phyloP scores from a whole-genome alignment of 2,797 vertebrate species.

The Tauraco hartlaubi region DNA sequence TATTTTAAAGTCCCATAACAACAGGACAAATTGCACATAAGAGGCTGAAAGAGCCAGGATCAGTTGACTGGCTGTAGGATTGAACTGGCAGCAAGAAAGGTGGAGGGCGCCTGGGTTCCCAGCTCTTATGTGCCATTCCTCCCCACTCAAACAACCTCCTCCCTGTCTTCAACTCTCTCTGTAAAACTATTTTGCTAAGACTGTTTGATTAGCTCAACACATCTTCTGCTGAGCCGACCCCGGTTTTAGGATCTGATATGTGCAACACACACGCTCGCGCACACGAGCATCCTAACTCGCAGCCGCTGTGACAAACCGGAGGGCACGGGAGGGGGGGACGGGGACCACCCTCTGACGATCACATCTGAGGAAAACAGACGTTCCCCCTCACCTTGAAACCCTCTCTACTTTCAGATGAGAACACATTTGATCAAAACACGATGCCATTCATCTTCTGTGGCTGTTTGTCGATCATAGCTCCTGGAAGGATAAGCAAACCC shows the following conservation, averaged over 20 bases:
- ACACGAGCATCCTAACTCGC: not conserved
- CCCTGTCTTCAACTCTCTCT: not conserved
- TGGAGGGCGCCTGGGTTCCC: not conserved
- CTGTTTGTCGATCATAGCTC: conserved; percentile 79
- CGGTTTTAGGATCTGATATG: not conserved
- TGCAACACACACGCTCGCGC: not conserved
- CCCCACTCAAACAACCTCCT: not conserved
- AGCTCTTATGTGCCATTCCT: not conserved
- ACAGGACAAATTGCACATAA: not conserved
- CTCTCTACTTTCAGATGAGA: conserved; percentile 47
- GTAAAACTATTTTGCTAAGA: not conserved
- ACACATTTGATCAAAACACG: conserved; percentile 63
- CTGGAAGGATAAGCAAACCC: conserved; percentile 75
- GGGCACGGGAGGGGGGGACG: not conserved
- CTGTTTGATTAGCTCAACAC: not conserved
- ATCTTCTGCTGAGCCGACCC: not conserved
- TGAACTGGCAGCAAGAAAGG: not conserved
- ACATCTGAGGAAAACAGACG: conserved; percentile 38
- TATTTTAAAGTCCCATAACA: not conserved
- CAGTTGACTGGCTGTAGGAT: not conserved
- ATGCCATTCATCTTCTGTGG: conserved; percentile 62
- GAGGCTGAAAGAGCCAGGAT: not conserved
- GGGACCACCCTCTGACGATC: conserved; percentile 44
- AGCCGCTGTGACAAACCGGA: conserved; percentile 4
- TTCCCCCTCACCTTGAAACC: conserved; percentile 45